Conservation (phyloP, 2,797 vertebrate genomes). For the Muscicapa striata region DNA sequence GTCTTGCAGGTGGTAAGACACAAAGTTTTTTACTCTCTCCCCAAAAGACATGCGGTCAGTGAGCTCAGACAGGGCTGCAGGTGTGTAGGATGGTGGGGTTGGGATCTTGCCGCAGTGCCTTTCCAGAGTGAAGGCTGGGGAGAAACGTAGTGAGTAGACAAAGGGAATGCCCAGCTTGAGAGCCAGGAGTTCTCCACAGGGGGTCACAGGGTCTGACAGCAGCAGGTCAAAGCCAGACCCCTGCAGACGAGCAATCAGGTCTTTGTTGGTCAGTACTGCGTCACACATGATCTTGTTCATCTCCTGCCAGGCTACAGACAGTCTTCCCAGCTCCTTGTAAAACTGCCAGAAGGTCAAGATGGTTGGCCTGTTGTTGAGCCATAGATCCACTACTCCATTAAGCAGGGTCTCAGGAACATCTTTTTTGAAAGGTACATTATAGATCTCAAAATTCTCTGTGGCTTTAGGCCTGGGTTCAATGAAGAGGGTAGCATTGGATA, state of each 20-base stretch:
- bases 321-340: slow-evolving; percentile 65
- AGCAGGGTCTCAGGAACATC: slow-evolving; percentile 29
- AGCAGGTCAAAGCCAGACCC: slow-evolving; percentile 78
- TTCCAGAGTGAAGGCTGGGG: slow-evolving; percentile 79
- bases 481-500: slow-evolving; percentile 70
- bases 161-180: slow-evolving; percentile 80
- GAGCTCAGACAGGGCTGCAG: slow-evolving; percentile 80
- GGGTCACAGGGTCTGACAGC: slow-evolving; percentile 79
- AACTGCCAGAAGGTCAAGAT: slow-evolving; percentile 75
- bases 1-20: slow-evolving; percentile 80
- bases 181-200: slow-evolving; percentile 84
- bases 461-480: slow-evolving; percentile 70
- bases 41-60: slow-evolving; percentile 82
- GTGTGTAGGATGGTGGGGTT: slow-evolving; percentile 80
- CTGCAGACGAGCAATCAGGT: slow-evolving; percentile 78
- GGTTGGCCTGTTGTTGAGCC: slow-evolving; percentile 75
- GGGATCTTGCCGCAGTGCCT: slow-evolving; percentile 85
- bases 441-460: slow-evolving; percentile 56
- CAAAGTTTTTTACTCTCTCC: slow-evolving; percentile 81
- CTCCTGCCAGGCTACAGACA: slow-evolving; percentile 30
- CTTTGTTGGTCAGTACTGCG: slow-evolving; percentile 71
- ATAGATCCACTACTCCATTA: slow-evolving; percentile 59
- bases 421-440: slow-evolving; percentile 58
- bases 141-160: slow-evolving; percentile 80
- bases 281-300: slow-evolving; percentile 72